Base-by-base conservation (phyloP, 1,140 invertebrate genomes). In the Melitaea cinxia region DNA sequence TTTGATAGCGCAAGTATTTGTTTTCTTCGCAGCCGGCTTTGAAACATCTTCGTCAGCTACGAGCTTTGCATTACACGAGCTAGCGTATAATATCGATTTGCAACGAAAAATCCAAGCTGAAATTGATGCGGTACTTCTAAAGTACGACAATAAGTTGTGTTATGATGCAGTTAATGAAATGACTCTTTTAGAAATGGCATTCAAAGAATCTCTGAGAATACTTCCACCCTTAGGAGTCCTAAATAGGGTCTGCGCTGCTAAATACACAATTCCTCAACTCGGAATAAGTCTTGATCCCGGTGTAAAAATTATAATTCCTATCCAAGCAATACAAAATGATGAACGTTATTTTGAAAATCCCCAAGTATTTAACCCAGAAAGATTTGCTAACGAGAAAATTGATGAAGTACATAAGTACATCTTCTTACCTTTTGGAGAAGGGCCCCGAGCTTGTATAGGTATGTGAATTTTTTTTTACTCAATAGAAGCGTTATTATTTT, bases 101-200 rank as follows among this genome's bases (percentile, higher is more conserved):
- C 66, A 68, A 24, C 15, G 6, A n/a, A 58, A 68, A 45, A 58
- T 68, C 24, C 66, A 68, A 53, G 12, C 52, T 3, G 53, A 68
- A 58, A 68, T 68, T 23, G 66, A 68, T 30, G 62, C 80, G 14
- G 75, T 82, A 10, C 64, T 92, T 1, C 52, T 71, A 65, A 69
- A 83, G 73, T 72, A 77, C 70, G 23, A 83, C 65, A 80, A 77
- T 3, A 73, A 79, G 53, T 19, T 89, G 6, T 80, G 82, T 1
- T 84, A 82, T 37, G 84, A 89, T 1, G 72, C 65, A 23, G 39
- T 89, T 0, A 58, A 61, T 26, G 79, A 85, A 60, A 81, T 90
- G 78, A 70, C 68, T 70, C 89, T 91, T 63, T 57, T 90, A 17
- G 82, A 82, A 47, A 69, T 67, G 64, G 66, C 70, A 52, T 65